A percentile compares a stretch with the other conserved stretches of the same genome.
phyloP scores from a whole-genome alignment of 2,888 invertebrate genomes.

The Drosophila borealis region DNA sequence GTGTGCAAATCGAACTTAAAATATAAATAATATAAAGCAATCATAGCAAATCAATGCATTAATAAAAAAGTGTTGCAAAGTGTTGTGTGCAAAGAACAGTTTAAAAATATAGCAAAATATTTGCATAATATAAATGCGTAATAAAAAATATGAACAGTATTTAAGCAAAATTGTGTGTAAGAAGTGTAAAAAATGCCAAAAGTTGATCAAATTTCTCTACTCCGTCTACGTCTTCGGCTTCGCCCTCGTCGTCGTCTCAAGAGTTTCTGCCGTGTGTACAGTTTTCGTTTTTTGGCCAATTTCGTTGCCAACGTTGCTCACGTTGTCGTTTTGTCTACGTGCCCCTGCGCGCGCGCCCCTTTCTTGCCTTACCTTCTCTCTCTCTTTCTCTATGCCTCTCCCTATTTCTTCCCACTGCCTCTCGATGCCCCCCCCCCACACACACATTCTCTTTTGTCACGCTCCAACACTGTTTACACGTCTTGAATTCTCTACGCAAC shows the following conservation, averaged over 20 bases:
- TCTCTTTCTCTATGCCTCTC: neutral
- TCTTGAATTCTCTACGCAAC: constrained; percentile 16
- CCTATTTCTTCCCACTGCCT: neutral
- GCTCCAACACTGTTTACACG: constrained; percentile 18
- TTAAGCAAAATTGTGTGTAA: constrained; percentile 11
- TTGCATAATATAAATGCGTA: constrained; percentile 7
- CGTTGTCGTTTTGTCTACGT: constrained; percentile 64
- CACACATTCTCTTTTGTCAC: constrained; percentile 34
- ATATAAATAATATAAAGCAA: constrained; percentile 25
- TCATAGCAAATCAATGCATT: constrained; percentile 11
- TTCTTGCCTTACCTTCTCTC: constrained; percentile 10
- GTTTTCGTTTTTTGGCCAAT: constrained; percentile 50
- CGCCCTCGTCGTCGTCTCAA: constrained; percentile 25
- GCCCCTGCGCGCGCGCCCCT: constrained; percentile 48
- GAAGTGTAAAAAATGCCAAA: constrained; percentile 33
- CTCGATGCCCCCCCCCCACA: constrained; percentile 12
- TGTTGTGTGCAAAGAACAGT: constrained; percentile 56
- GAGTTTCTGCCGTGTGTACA: constrained; percentile 48
- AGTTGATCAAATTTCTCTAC: constrained; percentile 27
- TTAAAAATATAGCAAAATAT: constrained; percentile 7
- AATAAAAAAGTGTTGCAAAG: constrained; percentile 32
- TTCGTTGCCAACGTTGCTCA: constrained; percentile 43
- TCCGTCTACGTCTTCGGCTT: constrained; percentile 24
- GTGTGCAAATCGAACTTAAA: constrained; percentile 47
- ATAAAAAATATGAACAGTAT: constrained; percentile 10